Conservation (phyloP, 2,888 invertebrate species). For the Cryptops parisi region DNA sequence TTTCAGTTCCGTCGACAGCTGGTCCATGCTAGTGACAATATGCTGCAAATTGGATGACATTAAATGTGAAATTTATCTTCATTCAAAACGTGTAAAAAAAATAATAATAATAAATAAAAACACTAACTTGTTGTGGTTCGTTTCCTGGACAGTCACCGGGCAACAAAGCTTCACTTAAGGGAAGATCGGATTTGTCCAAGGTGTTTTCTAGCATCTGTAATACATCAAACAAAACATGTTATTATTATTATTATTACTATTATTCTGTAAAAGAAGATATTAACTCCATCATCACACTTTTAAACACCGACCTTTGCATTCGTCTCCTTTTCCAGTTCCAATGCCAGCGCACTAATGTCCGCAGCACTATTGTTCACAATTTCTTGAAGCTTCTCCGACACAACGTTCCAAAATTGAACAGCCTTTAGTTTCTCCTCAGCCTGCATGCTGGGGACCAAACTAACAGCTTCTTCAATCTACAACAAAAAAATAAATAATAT, state of each 20-base stretch:
- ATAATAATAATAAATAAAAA: too few relatives aligned
- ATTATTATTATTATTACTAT: neutral
- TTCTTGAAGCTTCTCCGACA: constrained; percentile 26
- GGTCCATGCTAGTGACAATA: too few relatives aligned
- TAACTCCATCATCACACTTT: too few relatives aligned
- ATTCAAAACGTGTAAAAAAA: too few relatives aligned
- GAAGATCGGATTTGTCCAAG: too few relatives aligned
- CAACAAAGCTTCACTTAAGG: too few relatives aligned
- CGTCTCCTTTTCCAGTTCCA: constrained; percentile 22
- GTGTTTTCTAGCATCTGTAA: neutral
- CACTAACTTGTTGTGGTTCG: too few relatives aligned
- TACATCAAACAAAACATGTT: neutral
- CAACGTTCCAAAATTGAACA: constrained; percentile 26
- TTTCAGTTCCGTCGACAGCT: too few relatives aligned
- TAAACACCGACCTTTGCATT: constrained; percentile 17
- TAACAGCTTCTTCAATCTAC: constrained; percentile 26
- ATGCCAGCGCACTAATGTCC: constrained; percentile 24
- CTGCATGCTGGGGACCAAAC: constrained; percentile 24
- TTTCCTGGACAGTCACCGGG: too few relatives aligned
- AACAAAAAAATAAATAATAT: too few relatives aligned
- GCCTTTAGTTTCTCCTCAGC: constrained; percentile 26
- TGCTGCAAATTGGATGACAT: too few relatives aligned
- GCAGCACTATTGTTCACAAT: constrained; percentile 27
- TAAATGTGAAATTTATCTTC: too few relatives aligned
- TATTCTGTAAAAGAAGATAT: neutral